phyloP scores from a whole-genome alignment of 2,888 invertebrate species.

The Eucera pruinosa region DNA sequence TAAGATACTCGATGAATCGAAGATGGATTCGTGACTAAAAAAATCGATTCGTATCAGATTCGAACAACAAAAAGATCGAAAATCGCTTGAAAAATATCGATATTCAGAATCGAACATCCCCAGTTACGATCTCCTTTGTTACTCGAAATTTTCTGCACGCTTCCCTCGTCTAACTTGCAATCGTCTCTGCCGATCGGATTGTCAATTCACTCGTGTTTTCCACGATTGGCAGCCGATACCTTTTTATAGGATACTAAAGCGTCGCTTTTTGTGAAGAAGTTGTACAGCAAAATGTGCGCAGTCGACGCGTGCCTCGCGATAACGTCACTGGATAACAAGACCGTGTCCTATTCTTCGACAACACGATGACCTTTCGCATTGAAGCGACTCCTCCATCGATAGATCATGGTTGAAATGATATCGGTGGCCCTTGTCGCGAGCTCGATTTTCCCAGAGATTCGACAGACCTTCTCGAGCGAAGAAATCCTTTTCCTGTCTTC shows the following conservation, averaged over 20 bases:
- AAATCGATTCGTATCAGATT: no score
- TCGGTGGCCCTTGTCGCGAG: neutral
- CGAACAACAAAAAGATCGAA: no score
- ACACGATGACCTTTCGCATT: neutral
- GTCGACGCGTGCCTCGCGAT: neutral
- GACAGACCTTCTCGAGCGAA: neutral
- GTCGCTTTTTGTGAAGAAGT: neutral
- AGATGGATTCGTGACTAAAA: no score
- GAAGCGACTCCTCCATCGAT: neutral
- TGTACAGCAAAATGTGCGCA: neutral
- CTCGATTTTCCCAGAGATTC: neutral
- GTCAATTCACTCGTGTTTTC: neutral
- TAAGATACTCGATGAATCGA: no score
- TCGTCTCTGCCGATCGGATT: neutral
- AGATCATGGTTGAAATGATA: constrained; percentile 9
- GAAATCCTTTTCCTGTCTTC: neutral
- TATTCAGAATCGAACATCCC: no score
- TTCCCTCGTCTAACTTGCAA: neutral
- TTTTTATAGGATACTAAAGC: neutral
- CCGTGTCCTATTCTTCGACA: neutral
- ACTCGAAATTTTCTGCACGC: neutral
- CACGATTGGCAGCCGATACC: constrained; percentile 29
- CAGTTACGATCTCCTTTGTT: no score
- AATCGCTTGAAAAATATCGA: no score
- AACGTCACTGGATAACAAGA: constrained; percentile 27